phyloP scores from a whole-genome alignment of 2,888 invertebrate species.

The Nezara viridula region DNA sequence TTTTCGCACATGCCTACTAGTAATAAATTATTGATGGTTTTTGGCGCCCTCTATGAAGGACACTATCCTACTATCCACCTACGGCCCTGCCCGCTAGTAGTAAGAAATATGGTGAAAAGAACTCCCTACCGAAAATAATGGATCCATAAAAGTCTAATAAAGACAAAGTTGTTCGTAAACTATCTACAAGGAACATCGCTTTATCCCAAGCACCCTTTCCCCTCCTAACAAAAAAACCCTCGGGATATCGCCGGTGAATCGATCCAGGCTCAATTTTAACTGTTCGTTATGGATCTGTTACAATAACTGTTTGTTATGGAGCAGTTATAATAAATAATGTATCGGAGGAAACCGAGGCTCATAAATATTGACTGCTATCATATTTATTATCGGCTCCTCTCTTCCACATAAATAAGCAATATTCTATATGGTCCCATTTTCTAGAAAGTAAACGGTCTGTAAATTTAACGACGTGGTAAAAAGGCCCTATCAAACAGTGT shows the following conservation, averaged over 20 bases:
- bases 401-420: slow-evolving; percentile 1
- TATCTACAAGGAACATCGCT: not conserved
- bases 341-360: not conserved
- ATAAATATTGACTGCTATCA: not conserved
- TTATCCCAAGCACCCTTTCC: not conserved
- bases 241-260: not conserved
- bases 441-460: not conserved
- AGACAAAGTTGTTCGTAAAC: not conserved
- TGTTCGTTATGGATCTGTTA: not conserved
- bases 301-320: not conserved
- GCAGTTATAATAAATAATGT: not conserved
- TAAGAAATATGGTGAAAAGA: too few species aligned
- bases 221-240: not conserved
- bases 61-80: too few species aligned
- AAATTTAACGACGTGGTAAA: slow-evolving; percentile 2
- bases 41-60: too few species aligned
- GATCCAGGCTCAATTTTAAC: not conserved
- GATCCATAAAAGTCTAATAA: too few species aligned
- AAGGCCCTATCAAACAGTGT: not conserved
- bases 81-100: too few species aligned
- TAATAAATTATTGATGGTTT: too few species aligned
- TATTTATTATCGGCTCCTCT: not conserved
- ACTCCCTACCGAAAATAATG: too few species aligned
- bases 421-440: not conserved
- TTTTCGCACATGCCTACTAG: too few species aligned